phyloP scores from a whole-genome alignment of 2,113 vertebrate species.

The Paracyprichromis sp. region DNA sequence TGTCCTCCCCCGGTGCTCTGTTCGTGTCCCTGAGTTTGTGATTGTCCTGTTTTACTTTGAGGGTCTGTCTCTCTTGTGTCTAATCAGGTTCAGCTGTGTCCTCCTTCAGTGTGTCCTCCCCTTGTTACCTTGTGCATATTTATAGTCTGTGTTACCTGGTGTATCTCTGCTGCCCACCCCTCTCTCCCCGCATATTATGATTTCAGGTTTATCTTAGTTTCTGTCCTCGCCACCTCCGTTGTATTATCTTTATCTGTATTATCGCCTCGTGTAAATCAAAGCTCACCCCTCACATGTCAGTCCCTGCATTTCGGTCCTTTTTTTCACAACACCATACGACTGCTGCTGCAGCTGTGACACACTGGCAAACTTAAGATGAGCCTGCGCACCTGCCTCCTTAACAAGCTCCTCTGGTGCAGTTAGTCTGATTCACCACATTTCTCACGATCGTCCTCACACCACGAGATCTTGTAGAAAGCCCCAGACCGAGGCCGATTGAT shows the following conservation, averaged over 20 bases:
- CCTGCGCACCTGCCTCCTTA: neutral
- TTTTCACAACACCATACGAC: neutral
- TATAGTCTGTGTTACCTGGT: neutral
- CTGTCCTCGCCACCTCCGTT: neutral
- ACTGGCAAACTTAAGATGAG: fast-evolving
- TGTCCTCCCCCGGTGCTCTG: neutral
- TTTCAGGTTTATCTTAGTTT: neutral
- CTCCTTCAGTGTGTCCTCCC: neutral
- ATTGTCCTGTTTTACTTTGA: neutral
- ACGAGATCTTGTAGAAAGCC: neutral
- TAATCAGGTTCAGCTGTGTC: neutral
- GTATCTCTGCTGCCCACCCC: fast-evolving
- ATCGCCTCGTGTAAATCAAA: neutral
- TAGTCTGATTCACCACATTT: neutral
- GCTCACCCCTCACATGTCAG: neutral
- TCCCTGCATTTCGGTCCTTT: neutral
- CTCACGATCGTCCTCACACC: neutral
- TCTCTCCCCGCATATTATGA: neutral
- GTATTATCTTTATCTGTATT: neutral
- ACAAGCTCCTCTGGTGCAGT: fast-evolving
- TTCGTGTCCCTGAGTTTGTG: neutral
- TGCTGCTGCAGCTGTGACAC: neutral
- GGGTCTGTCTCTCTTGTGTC: neutral
- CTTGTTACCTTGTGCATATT: neutral
- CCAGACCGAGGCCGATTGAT: neutral